These are phyloP conservation scores for Dicranocentrus wangi DNA, from an alignment of 2,888 invertebrate species.

Conservation along the genomic window DNA sequence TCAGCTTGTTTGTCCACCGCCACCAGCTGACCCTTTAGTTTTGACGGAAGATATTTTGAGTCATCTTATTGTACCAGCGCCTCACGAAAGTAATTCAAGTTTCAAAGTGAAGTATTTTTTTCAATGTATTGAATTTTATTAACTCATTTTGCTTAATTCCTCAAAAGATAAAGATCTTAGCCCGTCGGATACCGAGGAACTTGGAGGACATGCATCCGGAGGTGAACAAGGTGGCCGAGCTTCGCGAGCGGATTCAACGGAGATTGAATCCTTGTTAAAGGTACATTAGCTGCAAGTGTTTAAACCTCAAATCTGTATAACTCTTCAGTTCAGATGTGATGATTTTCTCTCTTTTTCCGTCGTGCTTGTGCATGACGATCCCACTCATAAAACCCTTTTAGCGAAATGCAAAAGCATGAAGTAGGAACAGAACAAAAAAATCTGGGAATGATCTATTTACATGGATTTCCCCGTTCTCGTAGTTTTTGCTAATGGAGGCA, in stretches of 20 bases:
- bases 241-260: constrained; percentile 91
- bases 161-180: constrained; percentile 73
- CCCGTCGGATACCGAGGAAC: constrained; percentile 72
- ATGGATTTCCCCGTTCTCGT: too few relatives aligned
- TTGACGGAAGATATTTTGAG: constrained; percentile 97
- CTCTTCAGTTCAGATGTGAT: too few relatives aligned
- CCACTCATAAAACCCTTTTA: too few relatives aligned
- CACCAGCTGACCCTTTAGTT: constrained; percentile 93
- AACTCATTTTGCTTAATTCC: too few relatives aligned
- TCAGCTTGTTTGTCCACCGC: constrained; percentile 92
- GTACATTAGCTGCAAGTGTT: too few relatives aligned
- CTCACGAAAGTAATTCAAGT: constrained; percentile 85
- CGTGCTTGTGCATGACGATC: too few relatives aligned
- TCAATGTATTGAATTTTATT: too few relatives aligned
- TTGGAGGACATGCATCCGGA: constrained; percentile 69
- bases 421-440: too few relatives aligned
- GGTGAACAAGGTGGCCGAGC: constrained; percentile 67
- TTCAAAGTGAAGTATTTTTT: not conserved
- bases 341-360: too few relatives aligned
- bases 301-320: too few relatives aligned
- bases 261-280: constrained; percentile 95
- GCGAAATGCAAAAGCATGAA: too few relatives aligned
- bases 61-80: constrained; percentile 96
- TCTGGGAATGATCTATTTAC: too few relatives aligned
- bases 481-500: constrained; percentile 42